These are phyloP conservation scores for Rhagoletis pomonella DNA, from an alignment of 1,140 invertebrate genomes.

Conservation along the genomic window DNA sequence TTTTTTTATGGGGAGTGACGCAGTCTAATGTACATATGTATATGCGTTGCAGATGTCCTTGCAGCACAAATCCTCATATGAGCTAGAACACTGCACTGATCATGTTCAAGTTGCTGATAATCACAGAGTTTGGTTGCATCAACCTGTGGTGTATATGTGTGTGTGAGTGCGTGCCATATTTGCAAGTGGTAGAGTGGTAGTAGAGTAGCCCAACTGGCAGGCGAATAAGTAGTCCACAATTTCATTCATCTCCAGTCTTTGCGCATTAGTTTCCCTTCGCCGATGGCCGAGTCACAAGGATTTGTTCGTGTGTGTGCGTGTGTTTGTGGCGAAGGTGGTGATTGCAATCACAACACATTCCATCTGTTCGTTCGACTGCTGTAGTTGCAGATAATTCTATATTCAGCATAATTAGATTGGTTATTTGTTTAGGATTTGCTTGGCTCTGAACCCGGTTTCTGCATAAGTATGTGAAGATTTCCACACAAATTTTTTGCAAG, in stretches of 20 bases:
- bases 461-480: neutral
- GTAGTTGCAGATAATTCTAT: conserved; percentile 39
- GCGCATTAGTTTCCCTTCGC: neutral
- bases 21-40: neutral
- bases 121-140: neutral
- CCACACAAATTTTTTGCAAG: neutral
- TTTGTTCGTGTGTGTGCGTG: neutral
- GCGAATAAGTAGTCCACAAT: conserved; percentile 3
- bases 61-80: neutral
- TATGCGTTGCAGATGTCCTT: conserved; percentile 4
- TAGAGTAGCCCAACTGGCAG: neutral
- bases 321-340: conserved; percentile 26
- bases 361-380: neutral
- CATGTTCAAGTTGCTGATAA: conserved; percentile 39
- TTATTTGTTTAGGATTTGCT: conserved; percentile 28
- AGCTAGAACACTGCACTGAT: neutral
- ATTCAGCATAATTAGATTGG: conserved; percentile 51
- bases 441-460: neutral
- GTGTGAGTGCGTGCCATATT: neutral
- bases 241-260: conserved; percentile 32
- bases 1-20: too few relatives aligned
- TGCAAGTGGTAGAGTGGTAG: neutral
- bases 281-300: neutral
- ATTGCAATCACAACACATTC: neutral
- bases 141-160: neutral